Conservation (phyloP, 2,113 vertebrate genomes). For the Montifringilla adamsi region DNA sequence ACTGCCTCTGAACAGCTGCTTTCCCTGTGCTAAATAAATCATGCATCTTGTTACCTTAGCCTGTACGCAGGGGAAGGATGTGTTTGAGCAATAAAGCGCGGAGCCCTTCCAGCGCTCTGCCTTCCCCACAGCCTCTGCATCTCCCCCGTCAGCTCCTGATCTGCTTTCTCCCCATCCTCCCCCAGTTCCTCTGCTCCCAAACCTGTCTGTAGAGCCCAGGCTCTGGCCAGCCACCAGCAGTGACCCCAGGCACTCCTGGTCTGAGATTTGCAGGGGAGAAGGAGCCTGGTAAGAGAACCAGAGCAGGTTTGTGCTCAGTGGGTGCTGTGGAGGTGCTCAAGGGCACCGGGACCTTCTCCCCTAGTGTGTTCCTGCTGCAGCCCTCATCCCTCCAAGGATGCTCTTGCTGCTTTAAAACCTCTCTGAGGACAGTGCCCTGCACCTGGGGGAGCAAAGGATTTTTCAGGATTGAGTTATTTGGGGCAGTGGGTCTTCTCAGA, state of each 20-base stretch:
- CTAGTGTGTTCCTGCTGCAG: background rate
- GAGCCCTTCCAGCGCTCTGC: background rate
- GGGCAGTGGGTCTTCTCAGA: background rate
- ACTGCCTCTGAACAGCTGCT: slow-evolving; percentile 30
- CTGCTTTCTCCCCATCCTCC: background rate
- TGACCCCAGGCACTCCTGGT: background rate
- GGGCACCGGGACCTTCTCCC: background rate
- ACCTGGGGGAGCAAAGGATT: background rate
- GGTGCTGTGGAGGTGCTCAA: background rate
- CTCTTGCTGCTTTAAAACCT: background rate
- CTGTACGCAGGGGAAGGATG: background rate
- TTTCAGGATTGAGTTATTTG: background rate
- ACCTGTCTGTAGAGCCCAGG: background rate
- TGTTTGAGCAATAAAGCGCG: background rate
- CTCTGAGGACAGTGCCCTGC: background rate
- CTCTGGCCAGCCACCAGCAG: background rate
- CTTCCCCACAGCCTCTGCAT: background rate
- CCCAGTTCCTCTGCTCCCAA: background rate
- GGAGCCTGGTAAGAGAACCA: background rate
- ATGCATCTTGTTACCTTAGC: slow-evolving; percentile 39
- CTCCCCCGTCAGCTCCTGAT: background rate
- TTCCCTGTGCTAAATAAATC: slow-evolving; percentile 56
- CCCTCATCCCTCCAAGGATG: background rate
- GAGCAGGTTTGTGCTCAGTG: background rate
- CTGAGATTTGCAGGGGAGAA: background rate